Evolutionary conservation across 2,113 vertebrate genomes (phyloP), one percentile per base, ranked within the genome.

Genomic region (Oreamnos americanus): DNA sequence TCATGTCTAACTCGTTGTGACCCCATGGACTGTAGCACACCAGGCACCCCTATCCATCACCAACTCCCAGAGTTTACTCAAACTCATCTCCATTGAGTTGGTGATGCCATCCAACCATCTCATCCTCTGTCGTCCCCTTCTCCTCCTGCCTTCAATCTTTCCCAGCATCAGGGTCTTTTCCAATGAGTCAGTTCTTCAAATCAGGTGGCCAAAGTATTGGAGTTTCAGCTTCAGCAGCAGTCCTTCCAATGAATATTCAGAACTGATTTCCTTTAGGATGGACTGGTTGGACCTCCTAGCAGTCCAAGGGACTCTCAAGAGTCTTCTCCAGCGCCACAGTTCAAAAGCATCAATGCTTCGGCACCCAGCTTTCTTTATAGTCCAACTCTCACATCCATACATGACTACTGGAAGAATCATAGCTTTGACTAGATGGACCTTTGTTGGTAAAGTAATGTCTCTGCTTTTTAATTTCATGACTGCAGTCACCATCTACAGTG

Each of bases 1-100:
- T 74, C 67, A 39, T 6, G 19, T 39, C 19, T 74, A 10, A 25
- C n/a, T 39, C 1, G 0, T 74, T 74, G 67, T 0, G 0, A 25
- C 5, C 10, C n/a, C 67, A 74, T 74, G 67, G 36, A 74, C 67
- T 74, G 1, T 23, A 74, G 19, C 67, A 25, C 5, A 19, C 67
- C 19, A 39, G n/a, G n/a, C 19, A 39, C 19, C 10, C 5, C 5
- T 39, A 10, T 23, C 19, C 19, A 74, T 23, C 10, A 74, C 5
- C 67, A 74, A 23, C 5, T 74, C 67, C 36, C 2, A 23, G 67
- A 74, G 19, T 74, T 74, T 39, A 74, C n/a, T 74, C 19, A 74
- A 23, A 74, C 67, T 74, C n/a, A 74, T 74, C n/a, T 74, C n/a
- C 67, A 74, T 13, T 39, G 19, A 71, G 67, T 23, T 13, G 67